A percentile compares a stretch with the other conserved stretches of the same genome.
phyloP scores from a whole-genome alignment of 2,888 invertebrate species.

The Meghimatium bilineatum region DNA sequence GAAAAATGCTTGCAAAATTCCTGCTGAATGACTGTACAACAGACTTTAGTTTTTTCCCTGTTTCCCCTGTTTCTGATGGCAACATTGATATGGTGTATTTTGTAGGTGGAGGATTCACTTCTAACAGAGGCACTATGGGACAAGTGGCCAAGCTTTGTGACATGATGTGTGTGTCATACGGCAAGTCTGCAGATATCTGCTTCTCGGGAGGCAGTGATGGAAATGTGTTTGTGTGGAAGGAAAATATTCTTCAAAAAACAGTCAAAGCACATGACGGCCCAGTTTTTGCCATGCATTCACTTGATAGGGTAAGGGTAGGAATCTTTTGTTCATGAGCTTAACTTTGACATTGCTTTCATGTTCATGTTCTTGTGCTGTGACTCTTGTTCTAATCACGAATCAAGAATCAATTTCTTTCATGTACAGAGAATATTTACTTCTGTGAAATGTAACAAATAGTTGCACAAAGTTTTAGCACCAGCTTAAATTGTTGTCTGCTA shows the following conservation, averaged over 20 bases:
- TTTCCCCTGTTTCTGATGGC: not conserved
- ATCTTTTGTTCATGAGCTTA: not conserved
- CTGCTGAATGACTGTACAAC: too few relatives aligned
- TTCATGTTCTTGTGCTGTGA: too few relatives aligned
- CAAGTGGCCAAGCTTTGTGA: slow-evolving; percentile 76
- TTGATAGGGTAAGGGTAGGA: slow-evolving; percentile 72
- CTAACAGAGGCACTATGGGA: slow-evolving; percentile 76
- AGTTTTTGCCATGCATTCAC: slow-evolving; percentile 77
- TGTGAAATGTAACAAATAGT: not conserved
- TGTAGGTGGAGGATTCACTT: slow-evolving; percentile 77
- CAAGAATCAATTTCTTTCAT: not conserved
- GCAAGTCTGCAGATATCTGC: slow-evolving; percentile 72
- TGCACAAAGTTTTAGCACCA: too few relatives aligned
- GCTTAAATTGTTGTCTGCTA: too few relatives aligned
- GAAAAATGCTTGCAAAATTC: too few relatives aligned
- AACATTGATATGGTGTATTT: not conserved
- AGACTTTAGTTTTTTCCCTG: too few relatives aligned
- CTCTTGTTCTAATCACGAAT: not conserved
- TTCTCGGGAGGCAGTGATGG: slow-evolving; percentile 78
- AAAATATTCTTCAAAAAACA: slow-evolving; percentile 71
- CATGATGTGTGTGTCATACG: slow-evolving; percentile 77
- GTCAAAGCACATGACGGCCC: slow-evolving; percentile 78
- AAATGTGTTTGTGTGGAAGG: slow-evolving; percentile 76
- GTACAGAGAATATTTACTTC: not conserved
- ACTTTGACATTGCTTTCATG: too few relatives aligned